Percentiles rank a stretch among this genome's conserved stretches.
Conservation (phyloP, 1,140 invertebrate species). For the Drosophila parabipectinata region DNA sequence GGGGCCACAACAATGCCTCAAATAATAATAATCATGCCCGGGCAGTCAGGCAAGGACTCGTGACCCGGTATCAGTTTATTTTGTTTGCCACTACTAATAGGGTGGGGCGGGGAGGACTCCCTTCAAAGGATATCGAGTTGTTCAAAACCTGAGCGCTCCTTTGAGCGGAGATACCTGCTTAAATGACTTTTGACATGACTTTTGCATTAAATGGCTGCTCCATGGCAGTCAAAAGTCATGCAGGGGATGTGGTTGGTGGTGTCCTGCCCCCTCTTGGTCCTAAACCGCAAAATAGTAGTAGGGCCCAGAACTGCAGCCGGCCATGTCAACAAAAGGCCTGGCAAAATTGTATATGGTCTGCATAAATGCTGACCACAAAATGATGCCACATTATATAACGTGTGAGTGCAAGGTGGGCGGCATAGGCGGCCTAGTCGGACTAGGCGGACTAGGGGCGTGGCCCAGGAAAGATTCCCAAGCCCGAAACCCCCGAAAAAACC, state of each 20-base stretch:
- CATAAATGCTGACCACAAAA: conserved; percentile 83
- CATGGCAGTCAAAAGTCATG: conserved; percentile 70
- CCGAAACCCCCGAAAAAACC: conserved; percentile 32
- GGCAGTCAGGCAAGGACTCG: conserved; percentile 35
- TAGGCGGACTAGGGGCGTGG: neutral
- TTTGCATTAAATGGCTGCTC: conserved; percentile 74
- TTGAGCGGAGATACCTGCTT: conserved; percentile 30
- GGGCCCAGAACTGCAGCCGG: conserved; percentile 19
- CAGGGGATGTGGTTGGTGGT: conserved; percentile 6
- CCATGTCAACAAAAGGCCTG: conserved; percentile 74
- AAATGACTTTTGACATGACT: conserved; percentile 68
- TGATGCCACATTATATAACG: conserved; percentile 81
- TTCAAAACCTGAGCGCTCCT: conserved; percentile 18
- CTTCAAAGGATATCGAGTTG: conserved; percentile 39
- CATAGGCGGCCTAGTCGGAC: neutral
- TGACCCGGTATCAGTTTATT: conserved; percentile 56
- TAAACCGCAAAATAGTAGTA: conserved; percentile 14
- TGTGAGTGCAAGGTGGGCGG: conserved; percentile 29
- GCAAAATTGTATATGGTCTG: conserved; percentile 65
- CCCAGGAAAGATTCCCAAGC: conserved; percentile 33
- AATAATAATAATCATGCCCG: conserved; percentile 69
- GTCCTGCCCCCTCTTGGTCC: neutral
- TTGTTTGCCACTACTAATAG: conserved; percentile 57
- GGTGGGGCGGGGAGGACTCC: neutral
- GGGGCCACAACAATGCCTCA: conserved; percentile 40